Base-by-base conservation (phyloP, 2,113 vertebrate species). In the Podarcis cretensis region DNA sequence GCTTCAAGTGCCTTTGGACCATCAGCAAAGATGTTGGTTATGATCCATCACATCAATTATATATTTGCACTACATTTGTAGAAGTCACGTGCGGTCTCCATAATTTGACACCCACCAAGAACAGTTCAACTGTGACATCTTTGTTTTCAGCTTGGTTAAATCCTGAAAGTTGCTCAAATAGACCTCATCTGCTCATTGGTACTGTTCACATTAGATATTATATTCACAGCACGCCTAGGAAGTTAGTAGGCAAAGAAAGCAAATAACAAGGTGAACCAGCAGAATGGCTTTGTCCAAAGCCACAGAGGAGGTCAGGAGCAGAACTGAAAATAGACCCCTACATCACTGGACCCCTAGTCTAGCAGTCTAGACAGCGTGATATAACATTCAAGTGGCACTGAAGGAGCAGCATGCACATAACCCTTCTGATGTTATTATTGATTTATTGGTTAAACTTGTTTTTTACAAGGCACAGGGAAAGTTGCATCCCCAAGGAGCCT, bases 391-490 rank as follows among this genome's bases (percentile, higher is more conserved):
- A 91, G 57, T 57, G 74, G 90, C 75, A 90, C 79, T 82, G 86
- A 92, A 92, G 83, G 66, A 82, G 18, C 25, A 80, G 65, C 0
- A 0, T 16, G 21, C 69, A 87, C 90, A 59, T 43, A n/a, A 77
- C 27, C n/a, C 32, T 66, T 91, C 91, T 84, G 85, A 79, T 94
- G 92, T 87, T 91, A 79, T 90, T 94, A 86, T 0, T 0, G 91
- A 59, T 92, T 6, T 91, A 76, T 92, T 91, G 81, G 90, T 93
- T 95, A 94, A 93, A 30, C 82, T 93, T 88, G 6, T 59, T 84
- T 75, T 83, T 91, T 81, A 59, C 75, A 91, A 85, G 32, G 30
- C 79, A 54, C 69, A 75, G 12, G 23, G 88, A 86, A 95, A 90
- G 86, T 81, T 79, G 3, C 21, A 57, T 89, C 87, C 63, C 25